These are phyloP conservation scores for Falcaria lacertinaria DNA, from an alignment of 2,888 invertebrate genomes.

Conservation along the genomic window DNA sequence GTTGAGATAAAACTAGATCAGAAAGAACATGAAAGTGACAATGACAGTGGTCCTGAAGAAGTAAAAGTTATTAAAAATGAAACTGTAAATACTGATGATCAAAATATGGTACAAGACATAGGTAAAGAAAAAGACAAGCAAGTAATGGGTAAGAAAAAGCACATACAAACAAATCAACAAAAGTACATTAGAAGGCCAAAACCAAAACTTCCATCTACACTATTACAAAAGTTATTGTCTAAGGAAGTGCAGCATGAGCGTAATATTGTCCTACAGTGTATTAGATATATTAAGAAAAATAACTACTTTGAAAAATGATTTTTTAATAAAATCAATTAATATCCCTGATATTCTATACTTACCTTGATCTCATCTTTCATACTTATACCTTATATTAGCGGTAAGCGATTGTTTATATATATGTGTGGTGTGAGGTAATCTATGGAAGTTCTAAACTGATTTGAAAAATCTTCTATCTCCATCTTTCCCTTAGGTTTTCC, in stretches of 20 bases:
- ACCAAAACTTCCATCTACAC: slow-evolving; percentile 69
- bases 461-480: no score
- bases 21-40: slow-evolving; percentile 11
- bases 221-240: slow-evolving; percentile 85
- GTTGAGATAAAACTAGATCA: neutral
- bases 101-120: slow-evolving; percentile 16
- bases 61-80: slow-evolving; percentile 44
- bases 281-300: slow-evolving; percentile 87
- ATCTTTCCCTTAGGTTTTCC: no score
- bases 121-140: slow-evolving; percentile 18
- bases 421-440: no score
- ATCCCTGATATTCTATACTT: no score
- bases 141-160: slow-evolving; percentile 13
- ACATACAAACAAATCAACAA: slow-evolving; percentile 14
- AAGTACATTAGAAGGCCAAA: slow-evolving; percentile 22
- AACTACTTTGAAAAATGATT: slow-evolving; percentile 83
- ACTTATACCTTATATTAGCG: no score
- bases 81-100: slow-evolving; percentile 16
- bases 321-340: no score
- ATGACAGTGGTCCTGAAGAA: slow-evolving; percentile 76
- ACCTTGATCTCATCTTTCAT: no score
- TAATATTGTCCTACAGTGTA: slow-evolving; percentile 92
- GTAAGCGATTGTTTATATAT: no score
- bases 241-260: slow-evolving; percentile 91
- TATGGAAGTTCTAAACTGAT: no score